Percentiles rank a stretch among this genome's conserved stretches.
Evolutionary conservation across 2,888 invertebrate genomes (phyloP).

Genomic region (Artemia sp.): DNA sequence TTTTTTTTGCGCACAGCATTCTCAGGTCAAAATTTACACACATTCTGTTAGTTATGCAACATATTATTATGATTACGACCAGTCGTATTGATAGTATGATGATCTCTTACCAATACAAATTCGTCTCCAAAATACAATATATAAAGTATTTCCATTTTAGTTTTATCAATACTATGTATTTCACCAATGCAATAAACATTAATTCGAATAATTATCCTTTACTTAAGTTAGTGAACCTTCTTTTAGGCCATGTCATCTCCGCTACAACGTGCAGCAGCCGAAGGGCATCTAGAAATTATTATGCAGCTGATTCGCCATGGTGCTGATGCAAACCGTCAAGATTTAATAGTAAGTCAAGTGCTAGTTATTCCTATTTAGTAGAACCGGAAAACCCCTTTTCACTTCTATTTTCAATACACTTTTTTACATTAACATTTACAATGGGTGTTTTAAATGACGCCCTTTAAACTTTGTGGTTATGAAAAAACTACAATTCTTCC

Average conservation of each 20-base stretch:
- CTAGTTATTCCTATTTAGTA: slow-evolving; percentile 15
- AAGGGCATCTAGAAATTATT: slow-evolving; percentile 59
- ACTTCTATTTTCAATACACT: neutral
- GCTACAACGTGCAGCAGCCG: slow-evolving; percentile 59
- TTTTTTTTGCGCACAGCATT: no score
- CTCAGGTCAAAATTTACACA: no score
- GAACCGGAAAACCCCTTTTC: slow-evolving; percentile 7
- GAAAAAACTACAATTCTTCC: neutral
- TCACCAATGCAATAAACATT: no score
- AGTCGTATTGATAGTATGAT: no score
- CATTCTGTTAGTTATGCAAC: no score
- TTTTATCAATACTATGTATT: no score
- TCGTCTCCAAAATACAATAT: no score
- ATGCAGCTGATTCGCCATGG: slow-evolving; percentile 49
- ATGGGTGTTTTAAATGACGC: neutral
- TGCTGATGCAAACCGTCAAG: slow-evolving; percentile 50
- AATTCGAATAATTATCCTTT: neutral
- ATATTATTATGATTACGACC: no score
- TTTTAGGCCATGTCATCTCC: slow-evolving; percentile 52
- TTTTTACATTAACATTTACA: neutral
- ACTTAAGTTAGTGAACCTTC: slow-evolving; percentile 15
- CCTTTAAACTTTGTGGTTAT: slow-evolving; percentile 1
- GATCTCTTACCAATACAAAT: no score
- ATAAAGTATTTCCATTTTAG: no score
- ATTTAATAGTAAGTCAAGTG: slow-evolving; percentile 46